Evolutionary conservation across 2,113 vertebrate genomes (phyloP).

Genomic region (Pluvialis apricaria): DNA sequence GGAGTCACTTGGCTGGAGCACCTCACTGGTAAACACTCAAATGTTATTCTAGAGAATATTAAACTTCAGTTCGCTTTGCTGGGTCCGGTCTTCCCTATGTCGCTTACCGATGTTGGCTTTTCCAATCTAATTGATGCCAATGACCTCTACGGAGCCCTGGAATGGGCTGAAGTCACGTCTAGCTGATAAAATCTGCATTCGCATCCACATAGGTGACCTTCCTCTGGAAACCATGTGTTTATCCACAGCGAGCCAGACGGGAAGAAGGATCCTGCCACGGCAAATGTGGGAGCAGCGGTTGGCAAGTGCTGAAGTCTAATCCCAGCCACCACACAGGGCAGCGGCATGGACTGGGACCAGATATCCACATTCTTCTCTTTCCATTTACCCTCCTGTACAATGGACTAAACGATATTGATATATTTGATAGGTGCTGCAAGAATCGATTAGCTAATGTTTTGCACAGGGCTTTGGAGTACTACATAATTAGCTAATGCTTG

Average conservation of each 20-base stretch:
- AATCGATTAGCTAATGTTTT: conserved; percentile 1
- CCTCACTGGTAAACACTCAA: background rate
- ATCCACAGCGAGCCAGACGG: background rate
- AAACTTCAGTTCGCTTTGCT: background rate
- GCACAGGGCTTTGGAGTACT: background rate
- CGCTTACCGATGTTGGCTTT: background rate
- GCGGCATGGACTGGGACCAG: background rate
- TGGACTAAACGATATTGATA: background rate
- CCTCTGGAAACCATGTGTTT: background rate
- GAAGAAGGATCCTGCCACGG: background rate
- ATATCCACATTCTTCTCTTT: background rate
- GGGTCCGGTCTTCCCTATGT: background rate
- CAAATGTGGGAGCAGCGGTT: background rate
- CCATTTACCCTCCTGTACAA: background rate
- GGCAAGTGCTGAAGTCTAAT: background rate
- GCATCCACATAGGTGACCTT: background rate
- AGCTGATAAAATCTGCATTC: background rate
- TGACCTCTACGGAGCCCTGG: background rate
- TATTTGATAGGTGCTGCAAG: background rate
- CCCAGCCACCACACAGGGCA: background rate
- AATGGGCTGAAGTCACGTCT: background rate
- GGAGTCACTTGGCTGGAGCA: background rate
- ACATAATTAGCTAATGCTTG: conserved; percentile 16
- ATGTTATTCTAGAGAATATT: background rate
- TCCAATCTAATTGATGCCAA: background rate